phyloP scores from a whole-genome alignment of 2,113 vertebrate species.

The Helogale parvula region DNA sequence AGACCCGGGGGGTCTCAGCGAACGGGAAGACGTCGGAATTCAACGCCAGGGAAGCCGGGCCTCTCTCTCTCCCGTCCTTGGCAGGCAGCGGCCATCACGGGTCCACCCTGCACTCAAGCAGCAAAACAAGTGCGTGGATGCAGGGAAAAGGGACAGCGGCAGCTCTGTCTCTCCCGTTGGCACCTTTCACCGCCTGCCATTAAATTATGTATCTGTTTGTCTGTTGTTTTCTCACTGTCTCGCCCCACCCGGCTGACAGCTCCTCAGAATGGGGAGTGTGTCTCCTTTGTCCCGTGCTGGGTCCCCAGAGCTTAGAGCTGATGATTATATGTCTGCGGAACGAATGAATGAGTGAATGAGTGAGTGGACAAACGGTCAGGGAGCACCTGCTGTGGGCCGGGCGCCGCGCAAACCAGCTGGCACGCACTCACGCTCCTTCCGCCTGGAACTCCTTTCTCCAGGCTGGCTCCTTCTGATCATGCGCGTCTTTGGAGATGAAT shows the following conservation, averaged over 20 bases:
- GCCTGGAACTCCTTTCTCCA: background rate
- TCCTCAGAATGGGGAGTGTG: accelerated
- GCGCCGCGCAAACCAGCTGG: background rate
- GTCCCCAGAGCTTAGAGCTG: background rate
- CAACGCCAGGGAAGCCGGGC: background rate
- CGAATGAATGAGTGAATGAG: background rate
- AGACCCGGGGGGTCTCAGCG: accelerated
- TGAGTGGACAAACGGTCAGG: background rate
- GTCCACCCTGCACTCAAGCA: background rate
- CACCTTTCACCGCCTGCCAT: background rate
- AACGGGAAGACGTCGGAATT: background rate
- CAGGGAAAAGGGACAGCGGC: accelerated
- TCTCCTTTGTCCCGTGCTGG: background rate
- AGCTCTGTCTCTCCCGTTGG: accelerated
- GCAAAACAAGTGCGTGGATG: too few species aligned
- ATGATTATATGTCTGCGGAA: background rate
- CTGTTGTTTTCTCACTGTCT: accelerated
- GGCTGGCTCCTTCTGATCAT: background rate
- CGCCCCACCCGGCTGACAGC: background rate
- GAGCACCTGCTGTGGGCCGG: background rate
- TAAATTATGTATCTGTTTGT: too few species aligned
- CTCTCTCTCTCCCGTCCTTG: background rate
- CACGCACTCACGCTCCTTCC: background rate
- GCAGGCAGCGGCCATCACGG: background rate
- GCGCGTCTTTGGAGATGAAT: background rate